Base-by-base conservation (phyloP, 1,140 invertebrate genomes). In the Cotesia vestalis region DNA sequence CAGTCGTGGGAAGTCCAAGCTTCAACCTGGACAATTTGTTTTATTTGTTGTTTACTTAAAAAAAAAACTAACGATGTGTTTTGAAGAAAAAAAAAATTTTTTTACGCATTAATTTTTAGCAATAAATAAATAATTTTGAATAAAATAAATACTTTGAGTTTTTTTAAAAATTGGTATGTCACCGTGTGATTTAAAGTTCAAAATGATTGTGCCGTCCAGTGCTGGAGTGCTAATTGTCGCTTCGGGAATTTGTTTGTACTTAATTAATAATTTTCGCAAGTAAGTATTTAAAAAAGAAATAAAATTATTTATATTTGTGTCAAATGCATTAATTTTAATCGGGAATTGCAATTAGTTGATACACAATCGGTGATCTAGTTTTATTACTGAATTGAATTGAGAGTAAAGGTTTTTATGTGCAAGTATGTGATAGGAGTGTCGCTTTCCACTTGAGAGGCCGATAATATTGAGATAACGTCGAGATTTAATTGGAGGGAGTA, bases 231-330 rank as follows among this genome's bases (percentile, higher is more conserved):
- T 84, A 27, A 78, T 78, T 4, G 78, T 84, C 27, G 81, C 79
- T 36, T 83, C 84, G 27, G 83, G 82, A 3, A 77, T 85, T 40
- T 83, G 81, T 71, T 83, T 83, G 40, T 55, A 61, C 82, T n/a
- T 63, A 79, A 40, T 75, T 82, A 52, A 72, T 46, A 14, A 78
- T 61, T 11, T 52, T 83, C 5, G 63, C 77, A 9, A 82, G 74
- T 69, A 69, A 78, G 82, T 83, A 59, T 78, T 79, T 6, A 34
- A 11, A 2, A 60, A 52, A 38, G 3, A 1, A 27, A 27, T 27
- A 2, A 27, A 35, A 64, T 20, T 38, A 53, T 64, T n/a, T 35
- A 38, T 17, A 66, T 53, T 34, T 27, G 51, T 20, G 51, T 34
- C 2, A 27, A 70, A 70, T 9, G 6, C 11, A 9, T 46, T 46